These are phyloP conservation scores for Aurelia coerulea DNA, from an alignment of 30 jellyfish, hydroid and myxozoan genomes.

Conservation along the genomic window DNA sequence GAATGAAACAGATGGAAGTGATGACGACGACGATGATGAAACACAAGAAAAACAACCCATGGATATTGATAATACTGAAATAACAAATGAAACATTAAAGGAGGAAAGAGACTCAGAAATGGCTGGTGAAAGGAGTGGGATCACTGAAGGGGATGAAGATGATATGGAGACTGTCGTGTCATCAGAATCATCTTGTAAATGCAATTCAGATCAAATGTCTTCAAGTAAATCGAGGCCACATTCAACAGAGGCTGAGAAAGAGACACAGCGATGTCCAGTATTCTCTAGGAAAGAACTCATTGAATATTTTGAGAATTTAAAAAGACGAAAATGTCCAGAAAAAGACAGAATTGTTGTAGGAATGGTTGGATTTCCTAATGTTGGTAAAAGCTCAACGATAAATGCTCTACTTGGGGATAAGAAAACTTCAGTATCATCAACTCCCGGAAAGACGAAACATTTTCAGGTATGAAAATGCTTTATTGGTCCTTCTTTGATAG, in stretches of 20 bases:
- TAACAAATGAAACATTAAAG: too few relatives aligned
- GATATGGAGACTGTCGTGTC: neutral
- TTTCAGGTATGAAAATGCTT: slow-evolving; percentile 75
- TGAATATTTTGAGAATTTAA: slow-evolving; percentile 52
- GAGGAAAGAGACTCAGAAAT: neutral
- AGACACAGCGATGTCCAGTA: neutral
- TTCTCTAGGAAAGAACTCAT: slow-evolving; percentile 61
- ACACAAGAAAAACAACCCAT: too few relatives aligned
- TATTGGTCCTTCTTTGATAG: too few relatives aligned
- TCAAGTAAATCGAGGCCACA: too few relatives aligned
- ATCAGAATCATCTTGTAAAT: too few relatives aligned
- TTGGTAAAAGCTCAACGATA: slow-evolving; percentile 98
- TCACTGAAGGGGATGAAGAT: neutral
- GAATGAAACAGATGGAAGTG: neutral
- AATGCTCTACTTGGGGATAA: slow-evolving; percentile 84
- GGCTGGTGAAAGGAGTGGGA: neutral
- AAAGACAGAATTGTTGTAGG: slow-evolving; percentile 54
- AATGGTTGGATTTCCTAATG: slow-evolving; percentile 97
- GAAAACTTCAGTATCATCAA: slow-evolving; percentile 96
- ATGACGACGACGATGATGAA: neutral
- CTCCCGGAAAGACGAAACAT: slow-evolving; percentile 99
- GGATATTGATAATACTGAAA: too few relatives aligned
- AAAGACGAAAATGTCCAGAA: slow-evolving; percentile 36
- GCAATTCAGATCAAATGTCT: too few relatives aligned
- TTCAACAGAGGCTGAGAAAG: too few relatives aligned